Conservation (phyloP, 2,888 invertebrate genomes). For the Chrysomela aeneicollis region DNA sequence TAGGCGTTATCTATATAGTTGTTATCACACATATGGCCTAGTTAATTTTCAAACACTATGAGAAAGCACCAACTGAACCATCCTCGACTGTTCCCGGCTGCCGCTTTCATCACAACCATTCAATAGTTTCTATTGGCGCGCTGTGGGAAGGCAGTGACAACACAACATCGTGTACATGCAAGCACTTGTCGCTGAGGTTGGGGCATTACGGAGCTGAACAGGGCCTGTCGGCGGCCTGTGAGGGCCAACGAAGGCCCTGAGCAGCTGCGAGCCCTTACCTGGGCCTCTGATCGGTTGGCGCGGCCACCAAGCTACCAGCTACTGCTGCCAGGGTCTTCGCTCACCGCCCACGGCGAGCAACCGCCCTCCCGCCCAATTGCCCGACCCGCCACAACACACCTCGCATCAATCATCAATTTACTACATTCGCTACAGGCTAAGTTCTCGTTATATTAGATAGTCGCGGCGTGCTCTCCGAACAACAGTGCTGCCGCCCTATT, state of each 20-base stretch:
- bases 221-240: constrained; percentile 60
- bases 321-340: constrained; percentile 57
- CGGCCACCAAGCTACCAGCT: constrained; percentile 42
- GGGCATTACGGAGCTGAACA: constrained; percentile 53
- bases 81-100: too few species aligned
- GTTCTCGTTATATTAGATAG: constrained; percentile 33
- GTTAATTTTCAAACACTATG: too few species aligned
- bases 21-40: too few species aligned
- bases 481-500: too few species aligned
- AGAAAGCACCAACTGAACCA: too few species aligned
- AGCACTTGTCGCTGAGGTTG: constrained; percentile 22
- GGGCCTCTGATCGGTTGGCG: constrained; percentile 49
- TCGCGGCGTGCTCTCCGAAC: background rate
- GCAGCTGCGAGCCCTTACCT: constrained; percentile 61
- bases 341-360: constrained; percentile 53
- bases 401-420: constrained; percentile 53
- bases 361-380: constrained; percentile 47
- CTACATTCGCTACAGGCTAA: constrained; percentile 38
- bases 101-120: too few species aligned
- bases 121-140: too few species aligned
- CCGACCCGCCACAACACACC: constrained; percentile 46
- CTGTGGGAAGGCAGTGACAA: background rate
- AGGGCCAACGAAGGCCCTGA: constrained; percentile 61
- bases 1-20: too few species aligned
- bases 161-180: background rate